Evolutionary conservation across 2,888 invertebrate genomes (phyloP).

Genomic region (Synanthedon andrenaeformis): DNA sequence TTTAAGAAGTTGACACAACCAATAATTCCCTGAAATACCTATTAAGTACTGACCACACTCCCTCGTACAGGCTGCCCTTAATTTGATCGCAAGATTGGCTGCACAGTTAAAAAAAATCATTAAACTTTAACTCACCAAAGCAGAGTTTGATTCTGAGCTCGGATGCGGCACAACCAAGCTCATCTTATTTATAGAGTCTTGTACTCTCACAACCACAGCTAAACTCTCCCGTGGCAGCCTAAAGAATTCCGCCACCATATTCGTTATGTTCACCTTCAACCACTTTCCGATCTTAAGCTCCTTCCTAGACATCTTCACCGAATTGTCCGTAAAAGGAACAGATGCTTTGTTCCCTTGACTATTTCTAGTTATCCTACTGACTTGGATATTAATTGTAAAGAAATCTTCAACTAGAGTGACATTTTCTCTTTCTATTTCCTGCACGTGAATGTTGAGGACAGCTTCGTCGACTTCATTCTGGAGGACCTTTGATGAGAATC

Average conservation of each 20-base stretch:
- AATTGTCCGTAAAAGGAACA: slow-evolving; percentile 45
- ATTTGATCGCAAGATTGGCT: too few species aligned
- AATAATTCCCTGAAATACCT: too few species aligned
- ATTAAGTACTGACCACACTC: too few species aligned
- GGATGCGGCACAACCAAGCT: slow-evolving; percentile 78
- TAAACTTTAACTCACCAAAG: slow-evolving; percentile 42
- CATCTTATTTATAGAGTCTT: slow-evolving; percentile 71
- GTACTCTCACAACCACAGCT: slow-evolving; percentile 81
- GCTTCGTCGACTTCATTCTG: slow-evolving; percentile 78
- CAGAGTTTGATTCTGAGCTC: slow-evolving; percentile 66
- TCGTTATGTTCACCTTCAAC: slow-evolving; percentile 80
- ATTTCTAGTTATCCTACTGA: slow-evolving; percentile 51
- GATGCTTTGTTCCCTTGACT: slow-evolving; percentile 52
- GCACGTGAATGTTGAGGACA: slow-evolving; percentile 76
- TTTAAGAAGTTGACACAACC: too few species aligned
- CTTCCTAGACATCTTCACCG: slow-evolving; percentile 60
- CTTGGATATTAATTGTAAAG: slow-evolving; percentile 47
- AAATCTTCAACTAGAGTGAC: slow-evolving; percentile 41
- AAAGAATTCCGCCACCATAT: slow-evolving; percentile 82
- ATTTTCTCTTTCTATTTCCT: slow-evolving; percentile 52
- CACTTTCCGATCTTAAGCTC: slow-evolving; percentile 73
- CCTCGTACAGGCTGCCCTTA: too few species aligned
- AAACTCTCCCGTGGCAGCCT: slow-evolving; percentile 79
- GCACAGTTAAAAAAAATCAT: too few species aligned
- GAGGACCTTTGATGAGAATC: slow-evolving; percentile 76